Percentiles rank a stretch among this genome's conserved stretches.
phyloP scores from a whole-genome alignment of 2,113 vertebrate genomes.

The Gulo gulo region DNA sequence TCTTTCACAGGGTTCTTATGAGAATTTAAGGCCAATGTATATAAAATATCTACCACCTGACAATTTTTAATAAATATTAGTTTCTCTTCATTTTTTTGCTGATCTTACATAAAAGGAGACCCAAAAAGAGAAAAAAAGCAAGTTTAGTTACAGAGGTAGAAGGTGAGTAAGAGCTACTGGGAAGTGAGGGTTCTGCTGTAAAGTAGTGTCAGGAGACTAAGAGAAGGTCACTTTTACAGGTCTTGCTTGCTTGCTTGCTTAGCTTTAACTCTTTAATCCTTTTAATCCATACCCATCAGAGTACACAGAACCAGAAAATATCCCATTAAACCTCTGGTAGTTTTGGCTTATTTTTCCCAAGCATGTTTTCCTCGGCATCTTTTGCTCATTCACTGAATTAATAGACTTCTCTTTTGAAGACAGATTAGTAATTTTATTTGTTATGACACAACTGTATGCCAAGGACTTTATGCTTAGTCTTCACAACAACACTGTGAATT shows the following conservation, averaged over 20 bases:
- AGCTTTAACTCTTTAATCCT: not conserved
- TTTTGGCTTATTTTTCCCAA: constrained; percentile 17
- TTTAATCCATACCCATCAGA: not conserved
- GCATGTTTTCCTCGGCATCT: not conserved
- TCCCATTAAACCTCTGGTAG: not conserved
- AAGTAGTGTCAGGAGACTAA: not conserved
- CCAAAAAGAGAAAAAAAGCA: not conserved
- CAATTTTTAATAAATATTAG: not conserved
- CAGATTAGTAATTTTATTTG: not conserved
- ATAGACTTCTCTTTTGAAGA: constrained; percentile 1
- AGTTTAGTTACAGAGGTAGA: not conserved
- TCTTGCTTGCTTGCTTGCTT: not conserved
- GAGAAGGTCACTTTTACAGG: not conserved
- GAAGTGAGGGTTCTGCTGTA: not conserved
- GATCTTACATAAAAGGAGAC: not conserved
- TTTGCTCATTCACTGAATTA: not conserved
- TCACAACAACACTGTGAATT: not conserved
- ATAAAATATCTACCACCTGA: not conserved
- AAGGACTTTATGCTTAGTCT: not conserved
- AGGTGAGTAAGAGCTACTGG: not conserved
- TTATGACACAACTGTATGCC: not conserved
- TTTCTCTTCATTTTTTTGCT: not conserved
- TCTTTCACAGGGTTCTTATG: not conserved
- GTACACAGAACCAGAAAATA: not conserved
- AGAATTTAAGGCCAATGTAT: not conserved